phyloP scores from a whole-genome alignment of 2,113 vertebrate species.

The Irena cyanogastra region DNA sequence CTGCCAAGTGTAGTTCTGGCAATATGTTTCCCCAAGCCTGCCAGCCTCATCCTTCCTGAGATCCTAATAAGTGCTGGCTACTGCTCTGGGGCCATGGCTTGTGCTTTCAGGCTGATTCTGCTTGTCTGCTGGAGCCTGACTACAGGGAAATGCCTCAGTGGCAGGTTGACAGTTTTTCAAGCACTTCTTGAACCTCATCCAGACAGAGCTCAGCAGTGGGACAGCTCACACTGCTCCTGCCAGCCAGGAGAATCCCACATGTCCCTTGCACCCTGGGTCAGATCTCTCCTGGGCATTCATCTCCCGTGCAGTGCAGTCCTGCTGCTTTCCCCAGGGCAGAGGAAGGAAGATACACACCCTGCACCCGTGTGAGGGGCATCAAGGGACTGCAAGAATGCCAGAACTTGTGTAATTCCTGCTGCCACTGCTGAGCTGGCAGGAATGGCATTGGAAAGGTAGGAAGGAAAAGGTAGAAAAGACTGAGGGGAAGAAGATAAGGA shows the following conservation, averaged over 20 bases:
- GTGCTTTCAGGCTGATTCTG: not conserved
- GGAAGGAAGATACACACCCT: not conserved
- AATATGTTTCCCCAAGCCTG: not conserved
- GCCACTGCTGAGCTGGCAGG: not conserved
- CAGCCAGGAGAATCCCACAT: accelerated
- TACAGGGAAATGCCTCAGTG: not conserved
- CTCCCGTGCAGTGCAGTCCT: not conserved
- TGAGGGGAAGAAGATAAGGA: not conserved
- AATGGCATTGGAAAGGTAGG: not conserved
- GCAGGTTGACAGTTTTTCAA: not conserved
- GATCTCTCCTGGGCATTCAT: not conserved
- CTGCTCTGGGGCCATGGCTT: not conserved
- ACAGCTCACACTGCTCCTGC: not conserved
- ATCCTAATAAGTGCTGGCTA: not conserved
- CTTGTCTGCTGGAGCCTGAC: not conserved
- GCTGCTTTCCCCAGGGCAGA: not conserved
- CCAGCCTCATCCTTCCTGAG: not conserved
- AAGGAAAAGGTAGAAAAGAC: not conserved
- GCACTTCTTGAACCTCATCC: not conserved
- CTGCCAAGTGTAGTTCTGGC: slow-evolving; percentile 16
- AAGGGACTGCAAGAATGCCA: not conserved
- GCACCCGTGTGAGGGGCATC: not conserved
- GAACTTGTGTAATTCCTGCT: not conserved
- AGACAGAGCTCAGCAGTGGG: not conserved
- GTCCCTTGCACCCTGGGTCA: not conserved